These are phyloP conservation scores for Pseudoips prasinana DNA, from an alignment of 2,888 invertebrate genomes.

Conservation along the genomic window DNA sequence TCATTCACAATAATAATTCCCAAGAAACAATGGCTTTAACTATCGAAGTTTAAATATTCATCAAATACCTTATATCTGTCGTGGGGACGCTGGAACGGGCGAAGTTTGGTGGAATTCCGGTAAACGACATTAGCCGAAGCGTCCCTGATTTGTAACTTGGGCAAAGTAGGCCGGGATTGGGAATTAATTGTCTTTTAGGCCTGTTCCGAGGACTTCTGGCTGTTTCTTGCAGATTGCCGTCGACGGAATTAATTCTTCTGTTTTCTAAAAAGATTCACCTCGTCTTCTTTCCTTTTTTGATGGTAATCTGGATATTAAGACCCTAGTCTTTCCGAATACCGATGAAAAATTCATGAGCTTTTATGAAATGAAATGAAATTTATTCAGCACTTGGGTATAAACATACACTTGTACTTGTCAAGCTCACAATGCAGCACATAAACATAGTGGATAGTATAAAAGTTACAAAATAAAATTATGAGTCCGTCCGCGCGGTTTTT, in stretches of 20 bases:
- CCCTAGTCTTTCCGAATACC: too few relatives aligned
- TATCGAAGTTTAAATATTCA: slow-evolving; percentile 40
- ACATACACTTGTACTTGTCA: too few relatives aligned
- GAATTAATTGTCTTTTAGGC: slow-evolving; percentile 55
- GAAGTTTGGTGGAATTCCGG: slow-evolving; percentile 32
- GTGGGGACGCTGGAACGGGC: slow-evolving; percentile 25
- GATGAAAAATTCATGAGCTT: too few relatives aligned
- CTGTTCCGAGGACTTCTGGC: slow-evolving; percentile 23
- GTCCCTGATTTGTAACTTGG: slow-evolving; percentile 56
- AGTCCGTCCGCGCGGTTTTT: too few relatives aligned
- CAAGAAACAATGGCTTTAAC: slow-evolving; percentile 27
- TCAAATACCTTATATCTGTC: slow-evolving; percentile 39
- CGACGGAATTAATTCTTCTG: slow-evolving; percentile 32
- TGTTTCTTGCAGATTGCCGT: slow-evolving; percentile 19
- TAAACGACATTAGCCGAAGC: slow-evolving; percentile 31
- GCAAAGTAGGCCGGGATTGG: slow-evolving; percentile 42
- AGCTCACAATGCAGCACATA: too few relatives aligned
- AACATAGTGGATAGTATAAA: too few relatives aligned
- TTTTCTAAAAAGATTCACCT: too few relatives aligned
- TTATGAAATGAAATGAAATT: too few relatives aligned
- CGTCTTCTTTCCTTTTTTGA: too few relatives aligned
- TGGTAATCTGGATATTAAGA: too few relatives aligned
- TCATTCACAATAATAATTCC: slow-evolving; percentile 24
- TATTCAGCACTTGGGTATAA: too few relatives aligned
- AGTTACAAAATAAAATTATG: too few relatives aligned